Evolutionary conservation across 1,140 invertebrate genomes (phyloP).

Genomic region (Eriocheir sinensis): DNA sequence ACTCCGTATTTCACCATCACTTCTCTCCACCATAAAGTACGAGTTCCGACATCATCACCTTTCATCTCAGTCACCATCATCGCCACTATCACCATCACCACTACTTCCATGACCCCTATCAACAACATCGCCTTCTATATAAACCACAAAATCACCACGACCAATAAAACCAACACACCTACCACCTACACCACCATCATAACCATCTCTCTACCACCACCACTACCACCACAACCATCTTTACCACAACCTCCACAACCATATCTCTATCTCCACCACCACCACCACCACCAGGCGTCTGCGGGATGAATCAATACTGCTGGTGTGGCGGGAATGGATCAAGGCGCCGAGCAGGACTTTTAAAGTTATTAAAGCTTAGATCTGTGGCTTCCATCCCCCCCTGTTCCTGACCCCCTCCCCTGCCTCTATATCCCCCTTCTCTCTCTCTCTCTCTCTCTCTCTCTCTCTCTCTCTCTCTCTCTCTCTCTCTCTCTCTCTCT

Average conservation of each 20-base stretch:
- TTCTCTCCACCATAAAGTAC: too few species aligned
- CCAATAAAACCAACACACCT: not conserved
- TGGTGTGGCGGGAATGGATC: constrained; percentile 54
- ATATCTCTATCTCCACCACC: not conserved
- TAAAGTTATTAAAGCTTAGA: constrained; percentile 49
- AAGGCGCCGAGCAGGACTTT: constrained; percentile 57
- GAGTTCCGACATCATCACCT: not conserved
- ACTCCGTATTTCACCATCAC: too few species aligned
- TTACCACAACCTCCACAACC: not conserved
- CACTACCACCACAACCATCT: not conserved
- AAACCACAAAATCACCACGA: not conserved
- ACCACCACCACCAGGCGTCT: not conserved
- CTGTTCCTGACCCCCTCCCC: not conserved
- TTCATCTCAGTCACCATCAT: not conserved
- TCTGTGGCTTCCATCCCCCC: constrained; percentile 19
- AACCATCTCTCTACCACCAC: not conserved
- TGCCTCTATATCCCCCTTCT: not conserved
- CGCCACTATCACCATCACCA: not conserved
- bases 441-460: constrained; percentile 42
- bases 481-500: constrained; percentile 5
- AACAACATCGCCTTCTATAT: not conserved
- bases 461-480: too few species aligned
- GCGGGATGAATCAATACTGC: constrained; percentile 51
- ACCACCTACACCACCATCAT: not conserved
- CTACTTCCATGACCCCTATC: not conserved